These are phyloP conservation scores for Diorhabda sublineata DNA, from an alignment of 1,140 invertebrate genomes.

Conservation along the genomic window DNA sequence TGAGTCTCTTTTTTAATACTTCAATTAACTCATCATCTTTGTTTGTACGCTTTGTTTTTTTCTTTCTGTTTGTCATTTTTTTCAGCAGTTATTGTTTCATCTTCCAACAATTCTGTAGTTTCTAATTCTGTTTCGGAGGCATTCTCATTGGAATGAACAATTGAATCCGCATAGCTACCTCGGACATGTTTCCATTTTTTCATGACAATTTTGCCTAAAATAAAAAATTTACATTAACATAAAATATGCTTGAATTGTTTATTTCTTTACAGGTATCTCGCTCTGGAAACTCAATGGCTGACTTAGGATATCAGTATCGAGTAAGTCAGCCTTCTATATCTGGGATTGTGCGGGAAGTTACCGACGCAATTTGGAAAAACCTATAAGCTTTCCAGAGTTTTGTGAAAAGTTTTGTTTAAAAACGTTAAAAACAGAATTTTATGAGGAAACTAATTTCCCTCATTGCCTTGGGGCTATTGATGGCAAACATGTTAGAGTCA, in stretches of 20 bases:
- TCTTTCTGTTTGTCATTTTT: neutral
- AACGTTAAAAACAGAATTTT: conserved; percentile 11
- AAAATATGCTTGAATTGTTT: neutral
- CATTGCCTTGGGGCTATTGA: conserved; percentile 45
- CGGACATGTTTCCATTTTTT: neutral
- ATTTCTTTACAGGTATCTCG: neutral
- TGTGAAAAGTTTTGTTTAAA: neutral
- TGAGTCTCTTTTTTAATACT: neutral
- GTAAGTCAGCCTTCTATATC: neutral
- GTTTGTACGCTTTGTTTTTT: conserved; percentile 3
- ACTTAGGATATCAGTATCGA: neutral
- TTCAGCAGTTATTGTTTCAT: neutral
- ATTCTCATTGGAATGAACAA: neutral
- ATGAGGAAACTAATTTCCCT: conserved; percentile 24
- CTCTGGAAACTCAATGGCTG: neutral
- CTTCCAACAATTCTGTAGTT: too few species aligned
- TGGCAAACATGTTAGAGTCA: conserved; percentile 45
- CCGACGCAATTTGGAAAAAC: neutral
- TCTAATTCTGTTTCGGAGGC: too few species aligned
- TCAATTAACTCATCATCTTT: conserved; percentile 11
- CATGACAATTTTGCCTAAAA: neutral
- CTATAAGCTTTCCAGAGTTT: neutral
- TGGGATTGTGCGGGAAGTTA: neutral
- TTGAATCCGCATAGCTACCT: neutral
- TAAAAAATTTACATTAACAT: neutral